A percentile compares a stretch with the other conserved stretches of the same genome.
These are phyloP conservation scores for Numida meleagris DNA, from an alignment of 2,113 vertebrate species.

Conservation along the genomic window DNA sequence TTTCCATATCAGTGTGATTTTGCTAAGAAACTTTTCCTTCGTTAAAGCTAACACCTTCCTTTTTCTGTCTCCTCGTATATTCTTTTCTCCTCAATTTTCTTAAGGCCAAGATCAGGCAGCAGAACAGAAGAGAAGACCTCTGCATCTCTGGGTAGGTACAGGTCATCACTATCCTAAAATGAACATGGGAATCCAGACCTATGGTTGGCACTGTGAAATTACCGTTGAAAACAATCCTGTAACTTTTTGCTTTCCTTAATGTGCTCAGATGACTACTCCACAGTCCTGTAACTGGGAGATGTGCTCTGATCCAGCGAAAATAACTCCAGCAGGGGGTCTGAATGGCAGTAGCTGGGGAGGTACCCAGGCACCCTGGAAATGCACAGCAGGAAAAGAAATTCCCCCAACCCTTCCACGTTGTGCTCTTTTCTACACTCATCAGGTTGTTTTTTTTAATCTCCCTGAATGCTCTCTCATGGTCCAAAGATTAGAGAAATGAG, in stretches of 20 bases:
- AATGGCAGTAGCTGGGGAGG: neutral
- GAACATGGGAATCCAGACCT: neutral
- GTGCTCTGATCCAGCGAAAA: neutral
- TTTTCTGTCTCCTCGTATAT: neutral
- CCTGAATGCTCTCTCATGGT: neutral
- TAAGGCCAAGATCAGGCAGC: conserved; percentile 28
- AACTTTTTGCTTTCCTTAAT: neutral
- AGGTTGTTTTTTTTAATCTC: neutral
- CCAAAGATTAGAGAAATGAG: neutral
- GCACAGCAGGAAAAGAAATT: neutral
- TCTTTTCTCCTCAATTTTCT: conserved; percentile 5
- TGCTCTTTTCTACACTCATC: neutral
- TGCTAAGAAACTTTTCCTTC: neutral
- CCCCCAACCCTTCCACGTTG: neutral
- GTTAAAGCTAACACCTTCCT: rapidly evolving
- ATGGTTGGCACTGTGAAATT: neutral
- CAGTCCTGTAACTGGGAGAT: neutral
- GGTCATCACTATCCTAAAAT: neutral
- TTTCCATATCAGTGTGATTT: neutral
- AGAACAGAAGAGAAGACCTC: neutral
- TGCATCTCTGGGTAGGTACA: conserved; percentile 35
- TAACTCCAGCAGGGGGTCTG: neutral
- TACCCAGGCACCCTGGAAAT: neutral
- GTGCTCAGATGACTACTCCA: neutral
- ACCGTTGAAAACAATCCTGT: neutral